Conservation (phyloP, 2,888 invertebrate species). For the Xestobium rufovillosum region DNA sequence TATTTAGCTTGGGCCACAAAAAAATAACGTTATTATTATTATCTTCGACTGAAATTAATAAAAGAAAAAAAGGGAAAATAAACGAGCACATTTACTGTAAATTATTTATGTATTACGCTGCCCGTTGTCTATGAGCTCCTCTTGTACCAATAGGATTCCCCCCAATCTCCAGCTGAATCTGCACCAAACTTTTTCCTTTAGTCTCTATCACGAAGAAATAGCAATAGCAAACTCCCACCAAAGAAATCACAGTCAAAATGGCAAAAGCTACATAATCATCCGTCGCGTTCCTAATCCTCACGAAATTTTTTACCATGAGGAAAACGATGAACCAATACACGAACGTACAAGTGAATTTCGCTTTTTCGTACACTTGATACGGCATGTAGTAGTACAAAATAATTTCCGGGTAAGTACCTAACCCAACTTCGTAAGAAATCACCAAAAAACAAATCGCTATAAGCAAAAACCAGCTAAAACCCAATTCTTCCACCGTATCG, state of each 20-base stretch:
- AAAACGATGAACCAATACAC: conserved; percentile 27
- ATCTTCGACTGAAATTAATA: no score
- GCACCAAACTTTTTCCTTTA: conserved; percentile 28
- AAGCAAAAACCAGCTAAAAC: conserved; percentile 22
- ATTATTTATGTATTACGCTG: not conserved
- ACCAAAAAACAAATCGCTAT: conserved; percentile 21
- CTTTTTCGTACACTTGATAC: conserved; percentile 27
- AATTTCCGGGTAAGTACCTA: conserved; percentile 24
- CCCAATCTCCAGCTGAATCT: conserved; percentile 31
- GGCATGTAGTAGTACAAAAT: conserved; percentile 30
- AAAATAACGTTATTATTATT: no score
- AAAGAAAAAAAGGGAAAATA: conserved; percentile 9
- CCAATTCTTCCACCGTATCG: no score
- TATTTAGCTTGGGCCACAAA: no score
- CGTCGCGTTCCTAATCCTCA: conserved; percentile 8
- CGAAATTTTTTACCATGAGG: conserved; percentile 19
- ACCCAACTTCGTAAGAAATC: conserved; percentile 27
- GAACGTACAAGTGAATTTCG: conserved; percentile 18
- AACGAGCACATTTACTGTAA: conserved; percentile 6
- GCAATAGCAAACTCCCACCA: conserved; percentile 21
- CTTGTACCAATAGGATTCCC: conserved; percentile 34
- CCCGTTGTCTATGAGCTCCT: conserved; percentile 15
- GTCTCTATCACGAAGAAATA: conserved; percentile 28
- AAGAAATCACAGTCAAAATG: conserved; percentile 21
- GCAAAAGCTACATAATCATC: conserved; percentile 9